phyloP scores from a whole-genome alignment of 2,888 invertebrate species.

The Furcula furcula region DNA sequence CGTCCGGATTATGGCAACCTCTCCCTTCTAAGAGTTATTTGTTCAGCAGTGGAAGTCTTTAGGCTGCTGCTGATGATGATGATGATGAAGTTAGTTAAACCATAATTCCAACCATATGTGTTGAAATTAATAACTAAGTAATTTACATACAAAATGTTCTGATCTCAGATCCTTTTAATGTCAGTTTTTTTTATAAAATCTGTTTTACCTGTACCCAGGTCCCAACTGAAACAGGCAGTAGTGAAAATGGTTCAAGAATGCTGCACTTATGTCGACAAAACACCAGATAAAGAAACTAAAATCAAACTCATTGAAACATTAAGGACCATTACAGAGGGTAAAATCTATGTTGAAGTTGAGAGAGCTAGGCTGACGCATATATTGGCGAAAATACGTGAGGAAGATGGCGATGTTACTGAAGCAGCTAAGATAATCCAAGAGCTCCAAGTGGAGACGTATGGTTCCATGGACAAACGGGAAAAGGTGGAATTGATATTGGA shows the following conservation, averaged over 20 bases:
- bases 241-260: constrained; percentile 99
- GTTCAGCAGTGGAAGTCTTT: too few species aligned
- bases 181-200: neutral
- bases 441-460: constrained; percentile 97
- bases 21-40: too few species aligned
- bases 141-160: too few species aligned
- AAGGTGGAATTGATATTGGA: constrained; percentile 98
- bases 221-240: constrained; percentile 98
- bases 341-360: constrained; percentile 99
- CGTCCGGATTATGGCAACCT: too few species aligned
- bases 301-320: constrained; percentile 98
- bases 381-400: constrained; percentile 91
- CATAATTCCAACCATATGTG: too few species aligned
- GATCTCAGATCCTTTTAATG: neutral
- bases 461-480: constrained; percentile 99
- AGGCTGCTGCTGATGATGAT: too few species aligned
- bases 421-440: constrained; percentile 98
- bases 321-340: constrained; percentile 97
- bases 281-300: constrained; percentile 94
- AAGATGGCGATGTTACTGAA: constrained; percentile 91
- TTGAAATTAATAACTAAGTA: too few species aligned
- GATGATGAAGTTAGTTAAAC: too few species aligned
- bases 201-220: constrained; percentile 55
- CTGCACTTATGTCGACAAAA: constrained; percentile 94
- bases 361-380: constrained; percentile 97